phyloP scores from a whole-genome alignment of 92 coral and sea anemone species.

The Actinostola sp. region DNA sequence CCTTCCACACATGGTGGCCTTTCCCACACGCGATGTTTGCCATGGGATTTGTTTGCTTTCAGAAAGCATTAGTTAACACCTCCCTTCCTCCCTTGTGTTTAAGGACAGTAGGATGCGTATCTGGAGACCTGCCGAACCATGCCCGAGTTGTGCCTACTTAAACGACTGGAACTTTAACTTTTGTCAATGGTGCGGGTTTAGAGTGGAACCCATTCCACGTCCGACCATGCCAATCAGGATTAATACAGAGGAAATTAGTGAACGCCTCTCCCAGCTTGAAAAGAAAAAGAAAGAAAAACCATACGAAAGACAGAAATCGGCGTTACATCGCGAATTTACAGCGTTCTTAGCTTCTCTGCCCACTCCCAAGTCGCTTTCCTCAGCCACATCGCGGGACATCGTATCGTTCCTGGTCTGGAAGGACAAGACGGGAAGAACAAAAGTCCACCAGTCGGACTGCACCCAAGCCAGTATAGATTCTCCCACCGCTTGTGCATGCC shows the following conservation, averaged over 20 bases:
- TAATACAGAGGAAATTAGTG: neutral
- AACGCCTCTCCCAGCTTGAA: conserved; percentile 16
- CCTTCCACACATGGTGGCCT: too few relatives aligned
- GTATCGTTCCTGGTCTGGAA: conserved; percentile 47
- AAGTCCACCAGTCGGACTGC: conserved; percentile 35
- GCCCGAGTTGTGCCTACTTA: conserved; percentile 39
- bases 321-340: conserved; percentile 31
- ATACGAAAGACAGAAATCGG: conserved; percentile 34
- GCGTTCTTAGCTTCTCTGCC: conserved; percentile 39
- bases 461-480: conserved; percentile 6
- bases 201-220: conserved; percentile 13
- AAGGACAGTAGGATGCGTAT: conserved; percentile 11
- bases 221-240: neutral
- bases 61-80: neutral
- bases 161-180: conserved; percentile 39
- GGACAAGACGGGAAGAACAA: conserved; percentile 55
- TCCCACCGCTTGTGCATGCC: conserved; percentile 38
- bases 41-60: conserved; percentile 39
- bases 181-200: conserved; percentile 43
- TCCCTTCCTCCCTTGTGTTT: neutral
- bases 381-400: conserved; percentile 30
- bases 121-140: conserved; percentile 43
- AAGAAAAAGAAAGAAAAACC: conserved; percentile 9
- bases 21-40: too few relatives aligned
- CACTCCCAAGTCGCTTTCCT: conserved; percentile 16